A percentile compares a stretch with the other conserved stretches of the same genome.
phyloP scores from a whole-genome alignment of 2,797 vertebrate species.

The Trachurus trachurus region DNA sequence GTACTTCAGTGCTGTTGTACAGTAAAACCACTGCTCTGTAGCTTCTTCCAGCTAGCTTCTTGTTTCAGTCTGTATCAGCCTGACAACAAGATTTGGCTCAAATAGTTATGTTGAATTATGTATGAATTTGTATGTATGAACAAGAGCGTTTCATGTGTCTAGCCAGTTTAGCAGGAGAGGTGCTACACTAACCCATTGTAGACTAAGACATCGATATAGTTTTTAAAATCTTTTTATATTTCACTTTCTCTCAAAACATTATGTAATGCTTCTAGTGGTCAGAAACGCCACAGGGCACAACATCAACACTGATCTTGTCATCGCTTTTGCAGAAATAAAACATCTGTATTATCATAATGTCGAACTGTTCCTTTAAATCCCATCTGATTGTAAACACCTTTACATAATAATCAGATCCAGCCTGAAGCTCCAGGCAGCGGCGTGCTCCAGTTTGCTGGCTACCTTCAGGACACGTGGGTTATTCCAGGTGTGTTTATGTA shows the following conservation, averaged over 20 bases:
- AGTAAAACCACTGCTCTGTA: background rate
- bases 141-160: background rate
- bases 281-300: background rate
- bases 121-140: background rate
- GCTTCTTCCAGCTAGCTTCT: background rate
- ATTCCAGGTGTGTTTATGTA: conserved; percentile 39
- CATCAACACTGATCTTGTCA: background rate
- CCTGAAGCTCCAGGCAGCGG: background rate
- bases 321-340: background rate
- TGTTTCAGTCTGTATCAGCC: background rate
- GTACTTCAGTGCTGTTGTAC: background rate
- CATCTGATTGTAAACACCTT: too few relatives aligned
- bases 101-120: background rate
- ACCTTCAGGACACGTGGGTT: conserved; percentile 13
- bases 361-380: background rate
- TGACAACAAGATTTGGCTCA: background rate
- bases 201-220: background rate
- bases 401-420: background rate
- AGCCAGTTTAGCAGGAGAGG: too few relatives aligned
- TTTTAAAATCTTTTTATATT: background rate
- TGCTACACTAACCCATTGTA: too few relatives aligned
- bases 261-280: background rate
- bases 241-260: background rate
- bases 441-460: background rate
- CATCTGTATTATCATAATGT: background rate